Base-by-base conservation (phyloP, 1,140 invertebrate genomes). In the Atta colombica region DNA sequence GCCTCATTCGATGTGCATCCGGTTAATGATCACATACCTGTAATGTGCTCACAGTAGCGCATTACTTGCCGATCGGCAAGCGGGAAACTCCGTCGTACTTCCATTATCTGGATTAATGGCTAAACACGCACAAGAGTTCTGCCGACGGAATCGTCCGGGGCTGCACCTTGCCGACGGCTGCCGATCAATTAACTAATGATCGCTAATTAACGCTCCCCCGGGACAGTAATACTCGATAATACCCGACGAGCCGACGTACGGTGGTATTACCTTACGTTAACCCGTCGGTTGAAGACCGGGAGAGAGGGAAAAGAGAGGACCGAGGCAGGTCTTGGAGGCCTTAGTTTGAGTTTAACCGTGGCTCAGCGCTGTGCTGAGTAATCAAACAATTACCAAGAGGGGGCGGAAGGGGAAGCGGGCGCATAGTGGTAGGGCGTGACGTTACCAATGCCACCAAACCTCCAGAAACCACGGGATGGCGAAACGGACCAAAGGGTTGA, bases 291-390 rank as follows among this genome's bases (percentile, higher is more conserved):
- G 85, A 63, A 88, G 63, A 60, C 12, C 21, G 39, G 21, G 69
- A 81, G 74, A 69, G 78, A 82, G 45, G 60, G 45, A 61, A n/a
- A 39, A 82, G 55, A 81, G 65, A 74, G 63, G 39, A 60, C 72
- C 75, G 80, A 89, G 77, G 74, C 72, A 85, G 90, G 87, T 92
- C 92, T 91, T 92, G 90, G 91, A 91, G 90, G 92, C 93, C 91
- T 93, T 94, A 95, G 94, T 95, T 95, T 93, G 93, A 95, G 91
- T 94, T 94, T 94, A 94, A 92, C 91, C 93, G 92, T 93, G 90
- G 93, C 90, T 93, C 93, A 93, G 93, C 92, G 91, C 85, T 88
- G 91, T 94, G 95, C 95, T 95, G 94, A 95, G 95, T 95, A 95
- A 95, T 95, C 95, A 95, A 95, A 95, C 94, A 95, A 95, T 95